These are phyloP conservation scores for Palythoa grandiflora DNA, from an alignment of 92 coral and sea anemone genomes.

Conservation along the genomic window DNA sequence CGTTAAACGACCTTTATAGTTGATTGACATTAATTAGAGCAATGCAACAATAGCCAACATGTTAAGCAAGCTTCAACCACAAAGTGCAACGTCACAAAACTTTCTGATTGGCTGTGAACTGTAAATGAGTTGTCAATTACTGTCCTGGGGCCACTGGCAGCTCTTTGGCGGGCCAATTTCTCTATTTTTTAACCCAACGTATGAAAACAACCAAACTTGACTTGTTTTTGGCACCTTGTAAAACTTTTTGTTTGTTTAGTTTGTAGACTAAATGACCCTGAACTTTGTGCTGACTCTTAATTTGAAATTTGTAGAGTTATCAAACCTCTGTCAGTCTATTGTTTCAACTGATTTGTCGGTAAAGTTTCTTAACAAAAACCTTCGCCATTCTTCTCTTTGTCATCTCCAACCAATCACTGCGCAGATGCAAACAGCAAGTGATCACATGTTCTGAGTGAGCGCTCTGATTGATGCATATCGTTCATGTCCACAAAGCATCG, in stretches of 20 bases:
- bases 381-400: constrained; percentile 29
- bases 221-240: not conserved
- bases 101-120: constrained; percentile 25
- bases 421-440: constrained; percentile 15
- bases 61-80: not conserved
- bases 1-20: not conserved
- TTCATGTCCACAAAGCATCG: constrained; percentile 46
- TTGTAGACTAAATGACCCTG: constrained; percentile 32
- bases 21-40: constrained; percentile 37
- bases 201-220: not conserved
- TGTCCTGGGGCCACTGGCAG: not conserved
- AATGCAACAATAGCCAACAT: constrained; percentile 12
- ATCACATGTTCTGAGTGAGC: constrained; percentile 16
- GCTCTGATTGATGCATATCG: constrained; percentile 8
- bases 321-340: constrained; percentile 30
- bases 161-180: not conserved
- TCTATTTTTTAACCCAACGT: not conserved
- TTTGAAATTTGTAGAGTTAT: constrained; percentile 43
- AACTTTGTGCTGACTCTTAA: constrained; percentile 27
- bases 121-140: constrained; percentile 35
- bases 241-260: constrained; percentile 8
- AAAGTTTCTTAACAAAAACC: constrained; percentile 32
- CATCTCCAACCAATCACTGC: constrained; percentile 29
- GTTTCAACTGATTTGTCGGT: constrained; percentile 33
- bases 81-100: constrained; percentile 14